Evolutionary conservation across 2,797 vertebrate genomes (phyloP), one percentile per base, ranked within the genome.

Genomic region (Malurus leucopterus): DNA sequence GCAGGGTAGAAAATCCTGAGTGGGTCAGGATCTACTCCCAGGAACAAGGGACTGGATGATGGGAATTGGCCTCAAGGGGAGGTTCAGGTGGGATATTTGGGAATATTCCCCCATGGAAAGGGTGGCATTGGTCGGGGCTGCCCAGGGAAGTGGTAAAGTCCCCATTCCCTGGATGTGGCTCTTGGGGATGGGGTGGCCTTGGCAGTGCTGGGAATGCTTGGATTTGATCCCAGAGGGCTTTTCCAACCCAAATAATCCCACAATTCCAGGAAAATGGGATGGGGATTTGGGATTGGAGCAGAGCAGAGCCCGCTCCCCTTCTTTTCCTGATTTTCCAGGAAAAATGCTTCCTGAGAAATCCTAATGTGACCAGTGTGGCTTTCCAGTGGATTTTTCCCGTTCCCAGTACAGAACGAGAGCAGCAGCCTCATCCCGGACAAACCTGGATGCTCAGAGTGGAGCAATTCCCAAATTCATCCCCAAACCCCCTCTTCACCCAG

Each of bases 401-500:
- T 59, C 29, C 19, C 27, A 1, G 2, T 17, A 3, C 0, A 8
- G 61, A 36, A 30, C 0, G 3, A 36, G 50, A 30, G 43, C 65
- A n/a, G 54, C 3, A 6, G 21, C 21, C 2, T 30, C n/a, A n/a
- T 15, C 47, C 21, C 7, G 2, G 15, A n/a, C 10, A 17, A 6
- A 22, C 26, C 6, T 0, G 6, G 14, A 9, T 6, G 38, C 34
- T 30, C 59, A 2, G 21, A 16, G 36, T 9, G 16, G 32, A 57
- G 20, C 36, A 46, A n/a, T 43, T 11, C 10, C 5, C 41, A 30
- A 6, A 14, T 4, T 4, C 0, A 6, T 15, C 41, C 32, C 17
- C 20, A 9, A 3, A 18, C 7, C 1, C 9, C 20, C 3, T 0
- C 0, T 6, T 5, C 6, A 20, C 18, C 18, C 2, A 0, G 0